Evolutionary conservation across 1,140 invertebrate genomes (phyloP).

Genomic region (Delia radicum): DNA sequence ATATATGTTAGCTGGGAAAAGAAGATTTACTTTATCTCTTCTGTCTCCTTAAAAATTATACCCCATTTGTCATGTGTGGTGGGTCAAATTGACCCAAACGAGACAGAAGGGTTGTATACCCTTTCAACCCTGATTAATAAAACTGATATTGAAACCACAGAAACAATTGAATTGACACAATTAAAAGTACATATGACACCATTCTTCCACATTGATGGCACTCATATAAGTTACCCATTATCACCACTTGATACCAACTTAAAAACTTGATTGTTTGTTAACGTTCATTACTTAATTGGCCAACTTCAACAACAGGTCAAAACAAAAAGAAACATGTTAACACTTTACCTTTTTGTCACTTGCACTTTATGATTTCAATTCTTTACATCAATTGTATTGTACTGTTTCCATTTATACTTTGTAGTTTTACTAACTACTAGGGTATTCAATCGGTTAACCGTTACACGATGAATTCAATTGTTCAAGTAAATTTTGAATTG

Average conservation of each 20-base stretch:
- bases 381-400: neutral
- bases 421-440: neutral
- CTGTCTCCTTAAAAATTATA: no score
- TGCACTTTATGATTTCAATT: neutral
- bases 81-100: no score
- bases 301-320: neutral
- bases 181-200: neutral
- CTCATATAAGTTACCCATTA: neutral
- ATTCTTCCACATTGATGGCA: neutral
- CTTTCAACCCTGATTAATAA: neutral
- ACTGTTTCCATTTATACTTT: neutral
- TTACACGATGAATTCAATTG: no score
- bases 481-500: no score
- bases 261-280: neutral
- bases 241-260: neutral
- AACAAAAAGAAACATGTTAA: neutral
- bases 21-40: no score
- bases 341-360: neutral
- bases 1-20: no score
- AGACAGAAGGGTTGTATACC: no score
- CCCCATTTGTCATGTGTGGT: no score
- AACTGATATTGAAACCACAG: neutral
- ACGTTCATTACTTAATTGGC: neutral
- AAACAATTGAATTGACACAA: conserved; percentile 12
- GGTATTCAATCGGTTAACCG: no score